Conservation (phyloP, 2,888 invertebrate genomes). For the Spialia ferax region DNA sequence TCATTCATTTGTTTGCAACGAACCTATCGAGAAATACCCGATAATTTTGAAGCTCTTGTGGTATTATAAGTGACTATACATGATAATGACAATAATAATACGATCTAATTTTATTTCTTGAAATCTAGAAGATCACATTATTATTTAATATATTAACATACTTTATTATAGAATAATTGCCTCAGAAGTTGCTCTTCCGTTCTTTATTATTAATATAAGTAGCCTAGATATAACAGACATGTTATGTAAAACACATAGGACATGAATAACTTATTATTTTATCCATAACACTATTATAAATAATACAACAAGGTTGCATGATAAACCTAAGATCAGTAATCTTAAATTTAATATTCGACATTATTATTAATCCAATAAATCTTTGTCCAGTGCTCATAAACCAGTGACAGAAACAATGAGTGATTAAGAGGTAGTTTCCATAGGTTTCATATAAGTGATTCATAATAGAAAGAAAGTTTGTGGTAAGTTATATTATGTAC, state of each 20-base stretch:
- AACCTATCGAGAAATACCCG: no score
- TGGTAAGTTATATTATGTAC: no score
- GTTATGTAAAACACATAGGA: background rate
- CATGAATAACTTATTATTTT: background rate
- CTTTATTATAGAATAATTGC: background rate
- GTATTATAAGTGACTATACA: no score
- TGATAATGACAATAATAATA: no score
- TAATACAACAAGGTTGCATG: background rate
- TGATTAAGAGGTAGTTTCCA: constrained; percentile 25
- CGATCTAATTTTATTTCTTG: no score
- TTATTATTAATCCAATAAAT: constrained; percentile 19
- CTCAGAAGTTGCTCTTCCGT: background rate
- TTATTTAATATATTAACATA: background rate
- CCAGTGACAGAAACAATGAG: constrained; percentile 20
- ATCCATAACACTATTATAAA: background rate
- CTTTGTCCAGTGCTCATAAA: constrained; percentile 25
- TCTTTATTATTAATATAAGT: no score
- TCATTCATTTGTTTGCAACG: no score
- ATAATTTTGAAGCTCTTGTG: no score
- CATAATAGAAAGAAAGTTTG: no score
- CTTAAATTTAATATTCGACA: background rate
- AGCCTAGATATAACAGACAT: background rate
- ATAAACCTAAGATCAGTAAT: background rate
- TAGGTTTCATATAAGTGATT: no score
- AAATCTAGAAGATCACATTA: background rate